phyloP scores from a whole-genome alignment of 2,797 vertebrate genomes.

The Hafferia zeledoni region DNA sequence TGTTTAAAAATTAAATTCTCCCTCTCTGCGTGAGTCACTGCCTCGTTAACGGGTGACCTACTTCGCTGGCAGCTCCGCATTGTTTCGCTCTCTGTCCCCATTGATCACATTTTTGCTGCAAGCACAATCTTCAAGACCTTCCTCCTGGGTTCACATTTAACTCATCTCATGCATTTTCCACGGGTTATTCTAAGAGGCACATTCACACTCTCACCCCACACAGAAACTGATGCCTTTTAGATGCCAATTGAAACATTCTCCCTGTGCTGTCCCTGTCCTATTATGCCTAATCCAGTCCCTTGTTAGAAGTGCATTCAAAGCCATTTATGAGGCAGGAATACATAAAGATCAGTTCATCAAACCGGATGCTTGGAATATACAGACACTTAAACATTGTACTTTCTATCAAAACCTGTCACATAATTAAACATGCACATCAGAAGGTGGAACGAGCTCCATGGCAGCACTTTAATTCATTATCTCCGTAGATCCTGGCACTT shows the following conservation, averaged over 20 bases:
- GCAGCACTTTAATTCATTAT: background rate
- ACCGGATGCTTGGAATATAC: slow-evolving; percentile 26
- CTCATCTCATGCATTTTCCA: slow-evolving; percentile 54
- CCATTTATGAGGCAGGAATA: slow-evolving; percentile 57
- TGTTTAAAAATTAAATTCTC: slow-evolving; percentile 58
- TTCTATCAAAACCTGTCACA: slow-evolving; percentile 5
- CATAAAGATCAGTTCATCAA: slow-evolving; percentile 63
- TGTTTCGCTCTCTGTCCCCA: slow-evolving; percentile 40
- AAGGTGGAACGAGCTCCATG: background rate
- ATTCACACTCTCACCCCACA: background rate
- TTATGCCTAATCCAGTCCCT: slow-evolving; percentile 15
- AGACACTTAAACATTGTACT: background rate
- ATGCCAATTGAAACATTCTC: slow-evolving; percentile 7
- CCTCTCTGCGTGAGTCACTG: background rate
- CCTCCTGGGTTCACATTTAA: slow-evolving; percentile 63
- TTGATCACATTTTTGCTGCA: slow-evolving; percentile 71
- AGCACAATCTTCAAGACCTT: slow-evolving; percentile 58
- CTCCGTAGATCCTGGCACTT: background rate
- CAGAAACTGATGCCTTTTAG: slow-evolving; percentile 31
- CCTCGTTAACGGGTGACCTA: slow-evolving; percentile 70
- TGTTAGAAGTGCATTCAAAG: slow-evolving; percentile 54
- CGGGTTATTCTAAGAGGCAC: slow-evolving; percentile 45
- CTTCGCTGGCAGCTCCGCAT: slow-evolving; percentile 48
- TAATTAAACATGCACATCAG: slow-evolving; percentile 25
- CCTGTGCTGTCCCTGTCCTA: slow-evolving; percentile 17